These are phyloP conservation scores for Meiosimyza decipiens DNA, from an alignment of 2,888 invertebrate species.

Conservation along the genomic window DNA sequence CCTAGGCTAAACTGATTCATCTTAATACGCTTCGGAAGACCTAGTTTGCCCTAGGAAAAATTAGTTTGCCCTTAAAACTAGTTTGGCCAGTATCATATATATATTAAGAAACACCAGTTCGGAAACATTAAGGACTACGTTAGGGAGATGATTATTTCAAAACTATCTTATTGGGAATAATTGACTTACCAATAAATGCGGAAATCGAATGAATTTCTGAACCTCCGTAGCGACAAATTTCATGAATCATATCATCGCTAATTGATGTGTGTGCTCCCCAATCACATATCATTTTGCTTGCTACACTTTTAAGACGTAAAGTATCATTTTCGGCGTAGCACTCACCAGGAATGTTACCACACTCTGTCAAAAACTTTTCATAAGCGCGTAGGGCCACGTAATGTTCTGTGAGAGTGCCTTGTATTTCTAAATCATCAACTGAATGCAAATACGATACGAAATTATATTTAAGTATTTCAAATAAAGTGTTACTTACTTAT, in stretches of 20 bases:
- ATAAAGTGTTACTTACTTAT: slow-evolving; percentile 65
- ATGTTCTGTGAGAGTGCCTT: slow-evolving; percentile 87
- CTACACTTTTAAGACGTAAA: slow-evolving; percentile 81
- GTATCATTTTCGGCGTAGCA: slow-evolving; percentile 92
- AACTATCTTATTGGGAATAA: neutral
- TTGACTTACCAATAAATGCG: slow-evolving; percentile 78
- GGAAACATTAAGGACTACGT: neutral
- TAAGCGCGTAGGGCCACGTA: slow-evolving; percentile 92
- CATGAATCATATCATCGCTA: slow-evolving; percentile 94
- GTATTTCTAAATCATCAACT: slow-evolving; percentile 81
- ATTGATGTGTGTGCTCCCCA: slow-evolving; percentile 83
- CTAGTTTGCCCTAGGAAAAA: too few relatives aligned
- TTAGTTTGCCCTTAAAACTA: too few relatives aligned
- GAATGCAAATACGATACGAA: slow-evolving; percentile 45
- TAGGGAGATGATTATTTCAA: slow-evolving; percentile 1
- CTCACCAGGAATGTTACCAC: slow-evolving; percentile 90
- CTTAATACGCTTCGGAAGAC: too few relatives aligned
- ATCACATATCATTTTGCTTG: slow-evolving; percentile 82
- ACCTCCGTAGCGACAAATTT: slow-evolving; percentile 95
- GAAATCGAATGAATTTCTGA: slow-evolving; percentile 95
- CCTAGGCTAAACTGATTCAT: too few relatives aligned
- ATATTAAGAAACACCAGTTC: neutral
- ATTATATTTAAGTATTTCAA: neutral
- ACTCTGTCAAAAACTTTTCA: slow-evolving; percentile 89
- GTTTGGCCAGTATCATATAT: too few relatives aligned